Percentiles rank a stretch among this genome's conserved stretches.
phyloP scores from a whole-genome alignment of 2,797 vertebrate genomes.

The Brachymystax lenok region DNA sequence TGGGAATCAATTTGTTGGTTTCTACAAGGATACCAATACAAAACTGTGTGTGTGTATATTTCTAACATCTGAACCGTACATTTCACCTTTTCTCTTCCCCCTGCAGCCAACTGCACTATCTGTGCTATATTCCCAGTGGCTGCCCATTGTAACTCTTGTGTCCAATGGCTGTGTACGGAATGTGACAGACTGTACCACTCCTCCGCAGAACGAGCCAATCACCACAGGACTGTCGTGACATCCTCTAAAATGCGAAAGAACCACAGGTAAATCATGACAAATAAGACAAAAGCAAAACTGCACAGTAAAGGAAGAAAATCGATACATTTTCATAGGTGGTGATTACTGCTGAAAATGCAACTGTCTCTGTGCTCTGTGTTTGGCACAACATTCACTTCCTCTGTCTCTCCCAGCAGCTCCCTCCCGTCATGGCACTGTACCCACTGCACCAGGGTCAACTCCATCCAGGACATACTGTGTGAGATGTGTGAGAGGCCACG shows the following conservation, averaged over 20 bases:
- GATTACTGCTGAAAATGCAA: neutral
- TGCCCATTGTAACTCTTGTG: constrained; percentile 79
- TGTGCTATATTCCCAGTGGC: constrained; percentile 80
- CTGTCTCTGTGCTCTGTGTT: neutral
- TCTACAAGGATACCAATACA: neutral
- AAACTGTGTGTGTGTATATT: neutral
- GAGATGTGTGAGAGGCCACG: constrained; percentile 80
- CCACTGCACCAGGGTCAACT: constrained; percentile 79
- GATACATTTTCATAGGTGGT: neutral
- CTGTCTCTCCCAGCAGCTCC: constrained; percentile 52
- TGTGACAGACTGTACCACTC: constrained; percentile 85
- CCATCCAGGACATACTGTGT: constrained; percentile 78
- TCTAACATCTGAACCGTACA: neutral
- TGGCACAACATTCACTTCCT: neutral
- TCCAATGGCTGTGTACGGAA: constrained; percentile 79
- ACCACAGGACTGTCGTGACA: constrained; percentile 63
- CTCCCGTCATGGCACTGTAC: constrained; percentile 78
- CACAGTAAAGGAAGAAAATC: neutral
- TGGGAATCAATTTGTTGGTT: neutral
- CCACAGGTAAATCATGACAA: constrained; percentile 55
- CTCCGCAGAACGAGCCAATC: constrained; percentile 78
- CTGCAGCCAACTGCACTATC: constrained; percentile 77
- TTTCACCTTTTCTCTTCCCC: neutral
- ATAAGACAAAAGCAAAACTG: neutral
- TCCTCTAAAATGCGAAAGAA: constrained; percentile 52